phyloP scores from a whole-genome alignment of 2,113 vertebrate genomes.

The Bothrops jararaca region DNA sequence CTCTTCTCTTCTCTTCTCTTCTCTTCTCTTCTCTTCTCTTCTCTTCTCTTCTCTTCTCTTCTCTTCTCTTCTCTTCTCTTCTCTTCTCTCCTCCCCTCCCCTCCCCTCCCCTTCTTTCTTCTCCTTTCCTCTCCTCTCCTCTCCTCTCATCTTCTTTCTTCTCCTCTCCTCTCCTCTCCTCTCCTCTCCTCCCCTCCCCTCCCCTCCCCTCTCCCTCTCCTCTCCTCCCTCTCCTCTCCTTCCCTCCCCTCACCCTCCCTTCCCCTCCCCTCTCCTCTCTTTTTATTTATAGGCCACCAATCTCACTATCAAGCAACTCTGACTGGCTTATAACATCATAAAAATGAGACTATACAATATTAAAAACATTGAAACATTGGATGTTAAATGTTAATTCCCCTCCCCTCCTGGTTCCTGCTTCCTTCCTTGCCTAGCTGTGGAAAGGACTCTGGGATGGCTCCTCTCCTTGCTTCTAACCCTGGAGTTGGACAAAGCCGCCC shows the following conservation, averaged over 20 bases:
- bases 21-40: no score
- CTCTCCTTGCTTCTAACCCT: neutral
- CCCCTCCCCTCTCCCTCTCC: no score
- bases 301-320: no score
- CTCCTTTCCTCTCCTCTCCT: no score
- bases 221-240: neutral
- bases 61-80: no score
- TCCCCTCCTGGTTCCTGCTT: neutral
- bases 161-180: neutral
- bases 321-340: no score
- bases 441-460: neutral
- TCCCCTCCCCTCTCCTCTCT: neutral
- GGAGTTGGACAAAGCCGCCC: neutral
- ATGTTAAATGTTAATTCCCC: neutral
- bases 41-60: no score
- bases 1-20: no score
- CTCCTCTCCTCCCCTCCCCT: neutral
- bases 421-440: neutral
- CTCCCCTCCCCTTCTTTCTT: accelerated
- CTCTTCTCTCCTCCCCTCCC: no score
- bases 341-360: no score
- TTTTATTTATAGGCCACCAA: neutral
- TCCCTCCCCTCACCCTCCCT: neutral
- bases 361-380: no score
- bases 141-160: accelerated